Conservation (phyloP, 2,113 vertebrate species). For the Rhynchopsitta pachyrhyncha region DNA sequence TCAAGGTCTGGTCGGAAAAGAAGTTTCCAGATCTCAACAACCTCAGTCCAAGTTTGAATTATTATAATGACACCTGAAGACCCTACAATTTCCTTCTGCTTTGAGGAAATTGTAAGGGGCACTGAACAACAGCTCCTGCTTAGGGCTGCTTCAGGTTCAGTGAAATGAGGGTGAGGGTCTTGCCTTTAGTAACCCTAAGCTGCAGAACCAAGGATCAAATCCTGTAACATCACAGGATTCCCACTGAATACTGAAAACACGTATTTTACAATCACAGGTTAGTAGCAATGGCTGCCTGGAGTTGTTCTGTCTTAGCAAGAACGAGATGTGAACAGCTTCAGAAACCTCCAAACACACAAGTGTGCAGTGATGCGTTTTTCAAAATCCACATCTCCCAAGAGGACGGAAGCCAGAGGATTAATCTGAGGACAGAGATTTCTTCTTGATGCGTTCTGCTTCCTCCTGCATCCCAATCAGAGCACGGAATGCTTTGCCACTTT, state of each 20-base stretch:
- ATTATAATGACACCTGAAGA: neutral
- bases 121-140: neutral
- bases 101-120: neutral
- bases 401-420: neutral
- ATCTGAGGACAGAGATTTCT: neutral
- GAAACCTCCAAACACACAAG: neutral
- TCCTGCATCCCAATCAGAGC: neutral
- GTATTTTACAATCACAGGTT: neutral
- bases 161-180: neutral
- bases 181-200: neutral
- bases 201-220: neutral
- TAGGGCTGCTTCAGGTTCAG: neutral
- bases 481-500: neutral
- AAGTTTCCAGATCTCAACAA: neutral
- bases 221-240: neutral
- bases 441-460: neutral
- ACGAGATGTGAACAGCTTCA: neutral
- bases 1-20: neutral
- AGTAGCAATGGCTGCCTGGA: neutral
- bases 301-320: neutral
- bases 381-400: neutral
- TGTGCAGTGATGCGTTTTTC: neutral
- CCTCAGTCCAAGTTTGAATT: neutral
- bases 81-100: neutral
- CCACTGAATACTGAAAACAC: neutral